Evolutionary conservation across 1,140 invertebrate genomes (phyloP).

Genomic region (Paracyclopina nana): DNA sequence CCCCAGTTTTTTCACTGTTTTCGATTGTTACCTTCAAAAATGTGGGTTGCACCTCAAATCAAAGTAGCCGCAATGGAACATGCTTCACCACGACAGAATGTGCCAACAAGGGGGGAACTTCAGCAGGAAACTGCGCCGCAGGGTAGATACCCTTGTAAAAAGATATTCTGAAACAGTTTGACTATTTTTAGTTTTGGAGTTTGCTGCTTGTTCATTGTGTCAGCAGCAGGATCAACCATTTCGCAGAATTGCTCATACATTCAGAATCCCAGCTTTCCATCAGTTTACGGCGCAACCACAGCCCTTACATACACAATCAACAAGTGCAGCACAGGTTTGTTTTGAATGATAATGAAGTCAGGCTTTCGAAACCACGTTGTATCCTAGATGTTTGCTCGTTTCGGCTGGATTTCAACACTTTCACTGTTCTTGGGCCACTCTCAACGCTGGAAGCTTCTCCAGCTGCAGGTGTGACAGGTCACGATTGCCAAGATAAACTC

Average conservation of each 20-base stretch:
- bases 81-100: too few relatives aligned
- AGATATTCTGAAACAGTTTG: too few relatives aligned
- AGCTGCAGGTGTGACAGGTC: background rate
- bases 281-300: background rate
- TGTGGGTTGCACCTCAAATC: too few relatives aligned
- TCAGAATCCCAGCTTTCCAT: background rate
- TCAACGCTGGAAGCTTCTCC: too few relatives aligned
- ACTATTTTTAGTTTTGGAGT: background rate
- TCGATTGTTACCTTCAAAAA: too few relatives aligned
- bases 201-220: background rate
- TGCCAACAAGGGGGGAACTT: too few relatives aligned
- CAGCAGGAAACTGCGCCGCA: too few relatives aligned
- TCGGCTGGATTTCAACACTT: background rate
- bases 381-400: background rate
- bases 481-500: background rate
- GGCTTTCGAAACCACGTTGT: background rate
- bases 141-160: too few relatives aligned
- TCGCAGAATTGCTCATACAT: background rate
- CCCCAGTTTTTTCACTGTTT: too few relatives aligned
- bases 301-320: background rate
- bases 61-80: too few relatives aligned
- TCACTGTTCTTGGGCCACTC: background rate
- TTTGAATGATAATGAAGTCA: background rate
- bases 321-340: background rate
- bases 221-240: background rate